Percentiles rank a stretch among this genome's conserved stretches.
Evolutionary conservation across 1,140 invertebrate species (phyloP).

Genomic region (Pantala flavescens): DNA sequence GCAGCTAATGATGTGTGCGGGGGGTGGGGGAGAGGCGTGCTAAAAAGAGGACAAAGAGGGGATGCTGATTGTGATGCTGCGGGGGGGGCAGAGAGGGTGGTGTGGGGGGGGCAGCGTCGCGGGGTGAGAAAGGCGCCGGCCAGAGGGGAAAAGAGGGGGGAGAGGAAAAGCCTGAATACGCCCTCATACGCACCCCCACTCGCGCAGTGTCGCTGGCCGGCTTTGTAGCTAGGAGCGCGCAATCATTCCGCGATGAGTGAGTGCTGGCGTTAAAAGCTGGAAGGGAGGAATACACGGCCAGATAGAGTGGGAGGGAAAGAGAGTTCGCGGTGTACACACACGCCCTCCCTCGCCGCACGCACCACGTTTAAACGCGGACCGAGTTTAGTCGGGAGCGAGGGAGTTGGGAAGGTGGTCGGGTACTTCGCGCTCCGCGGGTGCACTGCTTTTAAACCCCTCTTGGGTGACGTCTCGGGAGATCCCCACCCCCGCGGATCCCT

Average conservation of each 20-base stretch:
- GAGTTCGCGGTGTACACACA: neutral
- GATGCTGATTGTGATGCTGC: neutral
- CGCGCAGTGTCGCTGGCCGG: neutral
- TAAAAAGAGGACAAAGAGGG: neutral
- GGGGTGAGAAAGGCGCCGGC: neutral
- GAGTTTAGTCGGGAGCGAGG: too few relatives aligned
- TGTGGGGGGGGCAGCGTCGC: neutral
- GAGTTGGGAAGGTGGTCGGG: too few relatives aligned
- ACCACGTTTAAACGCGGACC: too few relatives aligned
- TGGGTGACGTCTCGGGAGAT: too few relatives aligned
- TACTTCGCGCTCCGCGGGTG: too few relatives aligned
- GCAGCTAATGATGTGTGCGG: neutral
- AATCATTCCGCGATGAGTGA: slow-evolving; percentile 4
- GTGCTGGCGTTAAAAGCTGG: neutral
- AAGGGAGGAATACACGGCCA: neutral
- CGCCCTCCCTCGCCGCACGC: too few relatives aligned
- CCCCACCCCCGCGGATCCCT: too few relatives aligned
- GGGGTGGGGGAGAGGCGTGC: neutral
- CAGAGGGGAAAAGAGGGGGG: neutral
- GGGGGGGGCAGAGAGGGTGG: neutral
- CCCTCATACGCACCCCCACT: neutral
- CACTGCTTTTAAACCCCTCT: too few relatives aligned
- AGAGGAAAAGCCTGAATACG: neutral
- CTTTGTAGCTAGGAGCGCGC: neutral
- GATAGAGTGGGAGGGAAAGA: neutral